Conservation (phyloP, 2,888 invertebrate genomes). For the Seladonia tumulorum region DNA sequence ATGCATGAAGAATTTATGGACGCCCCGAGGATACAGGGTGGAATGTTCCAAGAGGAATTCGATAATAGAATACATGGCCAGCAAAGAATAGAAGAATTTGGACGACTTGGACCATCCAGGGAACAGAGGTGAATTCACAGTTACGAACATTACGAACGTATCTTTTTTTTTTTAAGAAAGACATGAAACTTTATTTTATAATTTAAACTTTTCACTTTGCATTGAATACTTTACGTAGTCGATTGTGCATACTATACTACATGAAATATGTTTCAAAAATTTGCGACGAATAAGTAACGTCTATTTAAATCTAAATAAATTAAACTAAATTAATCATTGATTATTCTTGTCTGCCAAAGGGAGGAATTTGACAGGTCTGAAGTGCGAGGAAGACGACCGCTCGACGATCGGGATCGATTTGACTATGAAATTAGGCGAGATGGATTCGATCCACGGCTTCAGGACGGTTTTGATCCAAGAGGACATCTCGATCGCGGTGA, state of each 20-base stretch:
- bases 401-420: conserved; percentile 80
- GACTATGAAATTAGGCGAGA: conserved; percentile 81
- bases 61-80: conserved; percentile 78
- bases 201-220: not conserved
- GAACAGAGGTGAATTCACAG: conserved; percentile 46
- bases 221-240: not conserved
- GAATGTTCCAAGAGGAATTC: conserved; percentile 78
- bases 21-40: conserved; percentile 72
- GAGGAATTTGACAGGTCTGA: conserved; percentile 80
- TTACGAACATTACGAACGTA: not conserved
- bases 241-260: not conserved
- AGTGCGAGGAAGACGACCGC: conserved; percentile 74
- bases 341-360: conserved; percentile 44
- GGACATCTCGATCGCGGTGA: conserved; percentile 80
- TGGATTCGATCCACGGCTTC: conserved; percentile 80
- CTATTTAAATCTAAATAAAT: not conserved
- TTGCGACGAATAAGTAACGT: not conserved
- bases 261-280: not conserved
- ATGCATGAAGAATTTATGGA: conserved; percentile 78
- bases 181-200: not conserved
- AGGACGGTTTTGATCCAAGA: conserved; percentile 79
- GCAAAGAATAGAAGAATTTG: conserved; percentile 76
- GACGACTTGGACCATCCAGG: conserved; percentile 58
- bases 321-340: conserved; percentile 1
- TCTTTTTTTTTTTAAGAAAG: not conserved